phyloP scores from a whole-genome alignment of 2,797 vertebrate genomes.

The Oreortyx pictus region DNA sequence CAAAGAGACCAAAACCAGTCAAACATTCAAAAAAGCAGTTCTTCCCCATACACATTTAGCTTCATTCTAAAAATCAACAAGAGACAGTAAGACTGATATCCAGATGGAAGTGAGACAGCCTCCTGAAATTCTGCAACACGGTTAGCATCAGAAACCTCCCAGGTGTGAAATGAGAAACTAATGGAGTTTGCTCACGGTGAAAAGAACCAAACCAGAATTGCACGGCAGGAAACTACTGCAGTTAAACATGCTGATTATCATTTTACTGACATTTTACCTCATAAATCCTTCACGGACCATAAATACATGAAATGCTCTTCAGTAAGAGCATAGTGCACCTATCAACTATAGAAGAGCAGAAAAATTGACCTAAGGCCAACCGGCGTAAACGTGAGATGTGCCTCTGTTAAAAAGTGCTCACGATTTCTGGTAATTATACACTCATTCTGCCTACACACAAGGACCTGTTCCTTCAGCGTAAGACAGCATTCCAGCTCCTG shows the following conservation, averaged over 20 bases:
- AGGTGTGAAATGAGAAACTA: constrained; percentile 48
- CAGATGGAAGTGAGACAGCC: neutral
- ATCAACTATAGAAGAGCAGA: neutral
- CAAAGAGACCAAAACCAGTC: constrained; percentile 16
- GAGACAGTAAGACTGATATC: neutral
- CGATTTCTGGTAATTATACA: constrained; percentile 12
- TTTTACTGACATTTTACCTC: neutral
- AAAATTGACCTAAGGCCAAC: constrained; percentile 16
- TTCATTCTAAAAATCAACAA: neutral
- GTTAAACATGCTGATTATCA: neutral
- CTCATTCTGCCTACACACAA: neutral
- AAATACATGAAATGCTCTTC: neutral
- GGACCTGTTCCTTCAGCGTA: neutral
- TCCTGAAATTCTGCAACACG: neutral
- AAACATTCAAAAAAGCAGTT: constrained; percentile 13
- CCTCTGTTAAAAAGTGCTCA: neutral
- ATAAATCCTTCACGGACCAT: neutral
- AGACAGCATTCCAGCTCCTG: neutral
- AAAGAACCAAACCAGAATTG: neutral
- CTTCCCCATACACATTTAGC: neutral
- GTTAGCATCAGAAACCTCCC: constrained; percentile 14
- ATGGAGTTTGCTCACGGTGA: neutral
- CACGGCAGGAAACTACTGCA: neutral
- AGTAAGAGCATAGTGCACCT: neutral
- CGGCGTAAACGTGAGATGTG: neutral